Evolutionary conservation across 2,113 vertebrate genomes (phyloP).

Genomic region (Damaliscus lunatus): DNA sequence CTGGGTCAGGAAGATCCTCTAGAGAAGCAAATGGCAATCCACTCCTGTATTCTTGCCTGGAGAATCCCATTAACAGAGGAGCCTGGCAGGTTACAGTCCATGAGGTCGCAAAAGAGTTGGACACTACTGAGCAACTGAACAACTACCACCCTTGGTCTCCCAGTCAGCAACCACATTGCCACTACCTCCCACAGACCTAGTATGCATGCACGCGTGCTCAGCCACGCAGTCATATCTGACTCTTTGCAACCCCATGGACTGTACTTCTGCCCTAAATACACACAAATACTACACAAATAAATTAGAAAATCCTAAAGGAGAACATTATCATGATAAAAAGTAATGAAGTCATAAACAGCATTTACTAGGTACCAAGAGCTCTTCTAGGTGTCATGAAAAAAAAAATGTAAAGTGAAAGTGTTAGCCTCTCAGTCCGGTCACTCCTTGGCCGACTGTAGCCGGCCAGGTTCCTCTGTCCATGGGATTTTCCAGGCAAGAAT

Average conservation of each 20-base stretch:
- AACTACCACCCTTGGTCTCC: background rate
- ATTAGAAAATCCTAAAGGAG: background rate
- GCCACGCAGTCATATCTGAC: background rate
- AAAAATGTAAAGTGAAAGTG: background rate
- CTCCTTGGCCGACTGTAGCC: background rate
- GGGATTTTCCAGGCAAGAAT: background rate
- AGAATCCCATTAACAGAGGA: background rate
- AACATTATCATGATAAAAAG: background rate
- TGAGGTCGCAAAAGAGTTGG: background rate
- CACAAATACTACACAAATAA: background rate
- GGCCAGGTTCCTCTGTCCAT: background rate
- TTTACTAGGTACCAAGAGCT: background rate
- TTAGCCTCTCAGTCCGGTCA: background rate
- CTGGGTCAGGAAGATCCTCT: background rate
- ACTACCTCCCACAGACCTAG: background rate
- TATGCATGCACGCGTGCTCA: background rate
- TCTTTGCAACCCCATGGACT: background rate
- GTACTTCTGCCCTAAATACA: background rate
- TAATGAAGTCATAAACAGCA: background rate
- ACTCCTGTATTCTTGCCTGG: background rate
- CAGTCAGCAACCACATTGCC: background rate
- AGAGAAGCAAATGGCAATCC: background rate
- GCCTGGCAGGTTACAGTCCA: background rate
- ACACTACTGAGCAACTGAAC: background rate
- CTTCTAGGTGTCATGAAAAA: background rate